Evolutionary conservation across 1,140 invertebrate species (phyloP), one percentile per base, ranked within the genome.

Genomic region (Drosophila mojavensis): DNA sequence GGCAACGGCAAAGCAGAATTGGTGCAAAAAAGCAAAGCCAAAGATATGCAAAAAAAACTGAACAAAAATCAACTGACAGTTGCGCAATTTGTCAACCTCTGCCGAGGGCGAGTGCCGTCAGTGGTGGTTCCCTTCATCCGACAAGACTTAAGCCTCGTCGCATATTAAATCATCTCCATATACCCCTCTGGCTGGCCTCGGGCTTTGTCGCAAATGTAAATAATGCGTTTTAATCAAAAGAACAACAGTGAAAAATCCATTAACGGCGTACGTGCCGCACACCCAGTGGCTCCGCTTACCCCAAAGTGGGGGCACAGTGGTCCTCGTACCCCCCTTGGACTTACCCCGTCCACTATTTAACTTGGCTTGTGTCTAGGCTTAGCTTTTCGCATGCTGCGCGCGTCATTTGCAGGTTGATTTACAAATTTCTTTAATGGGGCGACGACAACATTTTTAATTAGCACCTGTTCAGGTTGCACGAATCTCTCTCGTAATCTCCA

Each of bases 371-470:
- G 33, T 51, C 28, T 64, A 56, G 62, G 48, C 45, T 53, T 50
- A 70, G 53, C 61, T 76, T 69, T 50, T 53, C 17, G 41, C 81
- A 54, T 56, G 79, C 75, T 73, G 82, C 30, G 71, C 41, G 62
- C 66, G 59, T 68, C 77, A 61, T 80, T 75, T 73, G 71, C 56
- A 82, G 69, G 73, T 78, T 88, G 77, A 88, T 89, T 82, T 77
- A 88, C 79, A 88, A 88, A 88, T 88, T 89, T 81, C 74, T 69
- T 84, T 84, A 89, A 89, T 81, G 84, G 74, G 80, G 66, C 80
- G 75, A 75, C 84, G 63, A 89, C 84, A 89, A 84, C 80, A 84
- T 84, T 89, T 89, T 89, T 89, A 89, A 89, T 89, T 89, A 89
- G 84, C 80, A 89, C 83, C 79, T 88, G 79, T 75, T 71, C 65